Evolutionary conservation across 2,888 invertebrate species (phyloP).

Genomic region (Nomada hirtipes): DNA sequence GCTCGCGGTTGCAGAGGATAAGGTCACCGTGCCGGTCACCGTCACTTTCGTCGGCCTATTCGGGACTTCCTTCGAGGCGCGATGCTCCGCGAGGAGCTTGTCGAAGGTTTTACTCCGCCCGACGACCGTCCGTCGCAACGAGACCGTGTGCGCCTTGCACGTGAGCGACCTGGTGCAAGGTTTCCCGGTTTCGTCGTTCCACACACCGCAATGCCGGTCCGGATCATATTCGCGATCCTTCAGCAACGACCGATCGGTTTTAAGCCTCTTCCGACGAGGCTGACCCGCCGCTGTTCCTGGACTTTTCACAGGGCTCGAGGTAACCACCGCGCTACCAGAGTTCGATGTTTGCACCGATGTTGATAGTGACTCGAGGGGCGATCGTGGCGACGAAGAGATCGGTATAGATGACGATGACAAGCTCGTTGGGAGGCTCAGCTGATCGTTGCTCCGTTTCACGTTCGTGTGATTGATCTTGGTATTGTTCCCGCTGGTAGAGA

Average conservation of each 20-base stretch:
- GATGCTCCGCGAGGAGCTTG: conserved; percentile 90
- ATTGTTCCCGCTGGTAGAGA: conserved; percentile 18
- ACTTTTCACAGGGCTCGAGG: conserved; percentile 80
- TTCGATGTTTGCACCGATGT: conserved; percentile 69
- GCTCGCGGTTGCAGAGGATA: conserved; percentile 70
- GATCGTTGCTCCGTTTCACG: conserved; percentile 77
- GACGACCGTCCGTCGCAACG: conserved; percentile 89
- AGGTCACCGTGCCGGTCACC: conserved; percentile 72
- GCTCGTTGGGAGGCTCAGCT: conserved; percentile 56
- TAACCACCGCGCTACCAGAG: conserved; percentile 44
- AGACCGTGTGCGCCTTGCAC: conserved; percentile 89
- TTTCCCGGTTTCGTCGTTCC: conserved; percentile 88
- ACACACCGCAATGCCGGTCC: conserved; percentile 93
- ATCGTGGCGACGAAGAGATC: conserved; percentile 78
- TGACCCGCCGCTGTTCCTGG: conserved; percentile 73
- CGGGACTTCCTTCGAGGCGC: conserved; percentile 87
- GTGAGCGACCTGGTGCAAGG: conserved; percentile 93
- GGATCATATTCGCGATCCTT: conserved; percentile 91
- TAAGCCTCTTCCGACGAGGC: conserved; percentile 81
- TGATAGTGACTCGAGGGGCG: conserved; percentile 78
- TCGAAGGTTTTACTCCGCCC: conserved; percentile 91
- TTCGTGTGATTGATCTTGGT: conserved; percentile 76
- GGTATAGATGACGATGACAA: conserved; percentile 71
- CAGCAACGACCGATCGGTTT: conserved; percentile 81
- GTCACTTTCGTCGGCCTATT: conserved; percentile 76